phyloP scores from a whole-genome alignment of 2,888 invertebrate genomes.

The Nephrotoma flavescens region DNA sequence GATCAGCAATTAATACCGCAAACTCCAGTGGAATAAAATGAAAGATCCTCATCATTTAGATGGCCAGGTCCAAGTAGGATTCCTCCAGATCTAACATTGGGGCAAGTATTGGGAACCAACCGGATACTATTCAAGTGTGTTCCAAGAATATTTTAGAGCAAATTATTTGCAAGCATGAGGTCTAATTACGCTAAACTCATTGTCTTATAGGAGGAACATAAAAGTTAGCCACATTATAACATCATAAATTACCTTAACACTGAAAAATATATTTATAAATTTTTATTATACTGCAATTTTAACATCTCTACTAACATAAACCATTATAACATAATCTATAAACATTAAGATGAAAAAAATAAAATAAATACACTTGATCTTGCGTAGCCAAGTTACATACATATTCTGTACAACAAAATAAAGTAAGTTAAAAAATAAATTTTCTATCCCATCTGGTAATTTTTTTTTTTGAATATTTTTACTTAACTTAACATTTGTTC shows the following conservation, averaged over 20 bases:
- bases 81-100: too few relatives aligned
- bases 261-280: background rate
- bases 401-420: background rate
- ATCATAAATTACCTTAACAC: background rate
- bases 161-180: too few relatives aligned
- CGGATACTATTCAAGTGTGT: too few relatives aligned
- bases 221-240: too few relatives aligned
- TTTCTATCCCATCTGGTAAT: conserved; percentile 3
- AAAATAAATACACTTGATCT: background rate
- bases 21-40: too few relatives aligned
- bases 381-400: background rate
- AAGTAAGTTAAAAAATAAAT: background rate
- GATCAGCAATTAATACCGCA: too few relatives aligned
- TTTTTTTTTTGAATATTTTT: background rate
- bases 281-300: background rate
- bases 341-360: background rate
- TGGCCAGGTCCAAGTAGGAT: too few relatives aligned
- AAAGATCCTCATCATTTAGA: too few relatives aligned
- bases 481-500: background rate
- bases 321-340: background rate
- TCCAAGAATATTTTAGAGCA: too few relatives aligned
- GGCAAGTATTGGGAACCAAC: too few relatives aligned
- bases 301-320: background rate
- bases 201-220: too few relatives aligned
- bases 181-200: too few relatives aligned